Conservation (phyloP, 2,888 invertebrate species). For the Acrobasis suavella region DNA sequence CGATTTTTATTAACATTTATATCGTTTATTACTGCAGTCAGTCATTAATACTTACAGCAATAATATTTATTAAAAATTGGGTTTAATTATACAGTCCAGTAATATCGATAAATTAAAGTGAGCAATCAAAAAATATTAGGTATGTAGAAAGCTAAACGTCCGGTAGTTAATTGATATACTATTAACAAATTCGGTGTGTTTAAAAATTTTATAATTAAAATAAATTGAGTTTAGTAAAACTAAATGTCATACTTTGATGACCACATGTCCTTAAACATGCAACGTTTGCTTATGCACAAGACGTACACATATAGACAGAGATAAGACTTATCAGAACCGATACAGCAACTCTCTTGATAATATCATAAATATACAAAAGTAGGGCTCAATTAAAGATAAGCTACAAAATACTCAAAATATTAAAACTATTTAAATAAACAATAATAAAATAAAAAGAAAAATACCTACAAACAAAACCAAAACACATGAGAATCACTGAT, state of each 20-base stretch:
- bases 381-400: conserved; percentile 38
- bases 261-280: conserved; percentile 48
- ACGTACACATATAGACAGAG: conserved; percentile 46
- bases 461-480: conserved; percentile 66
- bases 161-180: neutral
- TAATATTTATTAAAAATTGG: neutral
- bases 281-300: conserved; percentile 54
- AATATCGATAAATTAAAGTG: neutral
- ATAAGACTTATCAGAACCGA: conserved; percentile 72
- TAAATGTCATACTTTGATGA: neutral
- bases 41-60: neutral
- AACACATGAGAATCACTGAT: conserved; percentile 61
- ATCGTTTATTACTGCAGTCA: neutral
- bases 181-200: neutral
- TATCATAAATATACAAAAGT: conserved; percentile 42
- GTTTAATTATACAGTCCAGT: neutral
- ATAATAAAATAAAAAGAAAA: conserved; percentile 46
- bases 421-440: conserved; percentile 35
- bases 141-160: neutral
- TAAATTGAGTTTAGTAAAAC: neutral
- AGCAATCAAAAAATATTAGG: neutral
- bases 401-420: conserved; percentile 34
- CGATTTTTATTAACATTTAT: neutral
- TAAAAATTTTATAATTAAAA: neutral
- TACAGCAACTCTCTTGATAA: conserved; percentile 75